Evolutionary conservation across 2,797 vertebrate genomes (phyloP), one percentile per base, ranked within the genome.

Genomic region (Cirrhinus mrigala): DNA sequence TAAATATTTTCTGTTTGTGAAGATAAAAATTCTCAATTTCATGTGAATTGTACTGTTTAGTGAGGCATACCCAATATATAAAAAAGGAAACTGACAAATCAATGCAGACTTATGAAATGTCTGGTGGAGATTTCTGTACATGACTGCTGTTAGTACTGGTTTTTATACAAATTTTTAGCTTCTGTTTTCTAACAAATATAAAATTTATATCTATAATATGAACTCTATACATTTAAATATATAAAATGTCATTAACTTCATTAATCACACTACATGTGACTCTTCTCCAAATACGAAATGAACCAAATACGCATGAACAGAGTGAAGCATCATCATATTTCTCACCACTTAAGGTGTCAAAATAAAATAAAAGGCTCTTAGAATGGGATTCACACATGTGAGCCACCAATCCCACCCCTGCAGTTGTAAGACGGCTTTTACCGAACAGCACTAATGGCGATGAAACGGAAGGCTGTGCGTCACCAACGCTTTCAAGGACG

Each of bases 371-470:
- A 76, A 76, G 50, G 29, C 50, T 37, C 52, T 76, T 37, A 3
- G 27, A 15, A 78, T 44, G n/a, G 76, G n/a, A 78, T 78, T 78
- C 75, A 60, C 52, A 77, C 22, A 16, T 56, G 50, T 76, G 54
- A 60, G 22, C 58, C 77, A 79, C 44, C 40, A 48, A 20, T 29
- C 44, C 44, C 58, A 54, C 22, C 66, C 48, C 33, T 54, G 48
- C 66, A 81, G 27, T 81, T 69, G 62, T 24, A 81, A 79, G 44
- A 77, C 33, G 16, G 60, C 62, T 80, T 29, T 33, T 52, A 33
- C 62, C 64, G 12, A 29, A 16, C 11, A 79, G 37, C 44, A 33
- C 78, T 79, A 64, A 66, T 29, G 27, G 48, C 29, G 10, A 76
- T 58, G 50, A 54, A 76, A 56, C 29, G 27, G 11, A 56, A 76